Evolutionary conservation across 2,113 vertebrate species (phyloP).

Genomic region (Thalassoma bifasciatum): DNA sequence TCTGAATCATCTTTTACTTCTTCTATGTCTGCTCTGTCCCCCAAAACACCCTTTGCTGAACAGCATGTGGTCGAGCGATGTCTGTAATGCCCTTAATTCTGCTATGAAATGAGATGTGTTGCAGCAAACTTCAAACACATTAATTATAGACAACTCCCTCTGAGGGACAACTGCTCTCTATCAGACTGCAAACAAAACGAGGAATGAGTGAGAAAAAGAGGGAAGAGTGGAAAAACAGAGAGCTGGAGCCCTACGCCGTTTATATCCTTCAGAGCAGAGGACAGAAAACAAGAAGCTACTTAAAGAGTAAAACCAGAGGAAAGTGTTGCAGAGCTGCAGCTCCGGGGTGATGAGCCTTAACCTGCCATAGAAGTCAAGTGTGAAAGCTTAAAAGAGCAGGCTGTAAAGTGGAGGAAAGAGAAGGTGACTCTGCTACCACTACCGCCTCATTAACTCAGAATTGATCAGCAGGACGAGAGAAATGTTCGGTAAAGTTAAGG

Average conservation of each 20-base stretch:
- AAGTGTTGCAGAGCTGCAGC: slow-evolving; percentile 34
- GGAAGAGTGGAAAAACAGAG: background rate
- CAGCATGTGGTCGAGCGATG: slow-evolving; percentile 51
- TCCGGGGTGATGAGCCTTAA: slow-evolving; percentile 46
- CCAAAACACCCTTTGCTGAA: slow-evolving; percentile 37
- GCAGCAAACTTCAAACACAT: slow-evolving; percentile 79
- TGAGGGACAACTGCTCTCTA: slow-evolving; percentile 60
- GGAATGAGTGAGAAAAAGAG: slow-evolving; percentile 23
- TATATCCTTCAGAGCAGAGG: slow-evolving; percentile 28
- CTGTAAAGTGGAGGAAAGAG: slow-evolving; percentile 26
- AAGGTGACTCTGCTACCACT: slow-evolving; percentile 19
- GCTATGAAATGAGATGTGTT: slow-evolving; percentile 71
- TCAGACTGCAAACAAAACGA: slow-evolving; percentile 65
- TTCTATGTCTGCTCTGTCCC: slow-evolving; percentile 28
- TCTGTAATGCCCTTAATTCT: slow-evolving; percentile 67
- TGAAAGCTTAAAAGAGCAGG: slow-evolving; percentile 31
- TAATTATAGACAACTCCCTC: slow-evolving; percentile 76
- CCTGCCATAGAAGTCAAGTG: slow-evolving; percentile 34
- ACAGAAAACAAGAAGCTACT: slow-evolving; percentile 26
- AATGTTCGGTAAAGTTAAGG: slow-evolving; percentile 16
- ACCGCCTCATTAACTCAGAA: slow-evolving; percentile 46
- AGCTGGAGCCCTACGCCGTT: slow-evolving; percentile 40
- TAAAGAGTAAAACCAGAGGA: slow-evolving; percentile 33
- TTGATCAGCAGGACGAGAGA: slow-evolving; percentile 45
- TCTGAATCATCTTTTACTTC: slow-evolving; percentile 34